A percentile compares a stretch with the other conserved stretches of the same genome.
Conservation (phyloP, 2,888 invertebrate species). For the Junonia oenone region DNA sequence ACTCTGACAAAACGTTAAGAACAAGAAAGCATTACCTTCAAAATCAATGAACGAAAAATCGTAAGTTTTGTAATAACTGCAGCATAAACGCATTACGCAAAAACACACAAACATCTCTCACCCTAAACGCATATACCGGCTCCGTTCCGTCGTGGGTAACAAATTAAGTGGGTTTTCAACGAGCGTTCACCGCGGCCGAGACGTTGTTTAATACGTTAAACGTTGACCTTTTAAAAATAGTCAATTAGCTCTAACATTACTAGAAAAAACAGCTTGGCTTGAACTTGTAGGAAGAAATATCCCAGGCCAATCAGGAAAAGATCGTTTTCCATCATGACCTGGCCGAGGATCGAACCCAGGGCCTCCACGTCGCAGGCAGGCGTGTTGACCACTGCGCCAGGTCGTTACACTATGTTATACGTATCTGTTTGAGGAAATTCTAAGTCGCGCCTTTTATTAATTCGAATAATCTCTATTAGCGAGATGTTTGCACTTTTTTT, state of each 20-base stretch:
- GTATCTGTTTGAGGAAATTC: neutral
- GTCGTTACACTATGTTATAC: too few relatives aligned
- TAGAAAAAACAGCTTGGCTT: neutral
- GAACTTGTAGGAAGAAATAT: neutral
- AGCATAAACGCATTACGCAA: neutral
- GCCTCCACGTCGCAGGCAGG: too few relatives aligned
- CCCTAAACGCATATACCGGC: too few relatives aligned
- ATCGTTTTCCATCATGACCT: too few relatives aligned
- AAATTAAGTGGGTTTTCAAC: neutral
- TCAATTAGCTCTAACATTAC: neutral
- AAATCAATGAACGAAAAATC: neutral
- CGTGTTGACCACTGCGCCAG: too few relatives aligned
- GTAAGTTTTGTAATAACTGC: neutral
- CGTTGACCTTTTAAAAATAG: neutral
- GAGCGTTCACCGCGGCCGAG: neutral
- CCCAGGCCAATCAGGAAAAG: too few relatives aligned
- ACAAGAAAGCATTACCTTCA: neutral
- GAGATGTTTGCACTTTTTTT: neutral
- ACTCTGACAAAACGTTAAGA: neutral
- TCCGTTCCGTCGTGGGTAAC: too few relatives aligned
- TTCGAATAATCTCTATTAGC: neutral
- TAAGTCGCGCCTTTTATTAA: neutral
- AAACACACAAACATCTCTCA: too few relatives aligned
- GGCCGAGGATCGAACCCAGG: too few relatives aligned
- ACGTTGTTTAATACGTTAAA: neutral